Conservation (phyloP, 2,888 invertebrate genomes). For the Alsophila aescularia region DNA sequence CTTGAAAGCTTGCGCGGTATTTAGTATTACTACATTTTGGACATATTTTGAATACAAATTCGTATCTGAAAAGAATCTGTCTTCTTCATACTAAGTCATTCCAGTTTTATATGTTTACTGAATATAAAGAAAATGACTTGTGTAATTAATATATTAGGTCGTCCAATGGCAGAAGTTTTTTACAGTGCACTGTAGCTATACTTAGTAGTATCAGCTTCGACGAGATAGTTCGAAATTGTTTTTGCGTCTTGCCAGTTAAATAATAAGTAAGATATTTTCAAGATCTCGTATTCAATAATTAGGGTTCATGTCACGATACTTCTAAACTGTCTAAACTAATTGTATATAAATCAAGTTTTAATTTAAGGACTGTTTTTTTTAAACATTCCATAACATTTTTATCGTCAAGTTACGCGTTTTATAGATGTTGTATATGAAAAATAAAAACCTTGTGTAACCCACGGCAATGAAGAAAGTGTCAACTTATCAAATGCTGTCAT, state of each 20-base stretch:
- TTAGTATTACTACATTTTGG: conserved; percentile 6
- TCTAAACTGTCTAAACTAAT: conserved; percentile 4
- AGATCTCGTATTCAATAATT: conserved; percentile 28
- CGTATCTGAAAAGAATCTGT: neutral
- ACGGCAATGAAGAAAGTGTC: no score
- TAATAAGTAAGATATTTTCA: conserved; percentile 23
- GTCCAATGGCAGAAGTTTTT: conserved; percentile 21
- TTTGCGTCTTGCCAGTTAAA: conserved; percentile 31
- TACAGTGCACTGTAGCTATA: conserved; percentile 21
- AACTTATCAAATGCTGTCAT: no score
- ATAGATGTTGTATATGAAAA: no score
- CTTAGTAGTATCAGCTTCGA: neutral
- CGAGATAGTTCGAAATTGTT: conserved; percentile 13
- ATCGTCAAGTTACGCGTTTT: no score
- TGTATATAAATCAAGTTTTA: no score
- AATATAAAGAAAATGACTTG: conserved; percentile 2
- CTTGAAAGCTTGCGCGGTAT: conserved; percentile 21
- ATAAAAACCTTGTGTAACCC: no score
- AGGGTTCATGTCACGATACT: conserved; percentile 8
- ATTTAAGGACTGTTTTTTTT: no score
- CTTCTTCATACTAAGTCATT: conserved; percentile 20
- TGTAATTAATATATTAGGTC: conserved; percentile 1
- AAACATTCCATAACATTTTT: no score
- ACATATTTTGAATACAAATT: conserved; percentile 8
- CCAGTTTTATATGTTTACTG: conserved; percentile 11